These are phyloP conservation scores for Hystrix cristata DNA, from an alignment of 2,113 vertebrate genomes.

Conservation along the genomic window DNA sequence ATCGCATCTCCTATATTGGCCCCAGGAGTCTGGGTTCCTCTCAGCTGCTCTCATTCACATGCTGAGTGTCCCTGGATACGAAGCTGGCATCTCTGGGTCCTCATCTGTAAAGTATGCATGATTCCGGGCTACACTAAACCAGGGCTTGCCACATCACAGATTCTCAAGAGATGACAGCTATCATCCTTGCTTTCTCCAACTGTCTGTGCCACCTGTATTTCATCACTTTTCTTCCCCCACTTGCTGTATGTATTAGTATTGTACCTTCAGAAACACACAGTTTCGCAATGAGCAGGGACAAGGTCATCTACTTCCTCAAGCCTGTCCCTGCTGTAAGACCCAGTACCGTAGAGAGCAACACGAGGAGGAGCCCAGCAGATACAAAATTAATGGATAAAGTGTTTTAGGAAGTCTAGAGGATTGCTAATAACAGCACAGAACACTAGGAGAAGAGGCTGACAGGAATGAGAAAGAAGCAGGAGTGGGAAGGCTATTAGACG, in stretches of 20 bases:
- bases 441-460: not conserved
- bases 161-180: not conserved
- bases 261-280: not conserved
- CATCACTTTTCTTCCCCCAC: not conserved
- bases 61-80: not conserved
- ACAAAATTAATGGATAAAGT: not conserved
- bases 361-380: not conserved
- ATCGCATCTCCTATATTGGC: not conserved
- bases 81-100: not conserved
- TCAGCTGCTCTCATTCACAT: not conserved
- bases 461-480: not conserved
- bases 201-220: not conserved
- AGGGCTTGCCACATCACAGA: not conserved
- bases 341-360: not conserved
- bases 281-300: not conserved
- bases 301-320: not conserved
- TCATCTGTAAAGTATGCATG: not conserved
- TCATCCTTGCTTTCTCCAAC: not conserved
- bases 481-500: not conserved
- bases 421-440: not conserved
- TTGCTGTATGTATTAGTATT: not conserved
- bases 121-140: not conserved
- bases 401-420: not conserved
- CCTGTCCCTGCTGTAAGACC: not conserved
- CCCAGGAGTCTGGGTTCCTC: not conserved